These are phyloP conservation scores for Semnopithecus entellus DNA, from an alignment of 2,113 vertebrate species.

Conservation along the genomic window DNA sequence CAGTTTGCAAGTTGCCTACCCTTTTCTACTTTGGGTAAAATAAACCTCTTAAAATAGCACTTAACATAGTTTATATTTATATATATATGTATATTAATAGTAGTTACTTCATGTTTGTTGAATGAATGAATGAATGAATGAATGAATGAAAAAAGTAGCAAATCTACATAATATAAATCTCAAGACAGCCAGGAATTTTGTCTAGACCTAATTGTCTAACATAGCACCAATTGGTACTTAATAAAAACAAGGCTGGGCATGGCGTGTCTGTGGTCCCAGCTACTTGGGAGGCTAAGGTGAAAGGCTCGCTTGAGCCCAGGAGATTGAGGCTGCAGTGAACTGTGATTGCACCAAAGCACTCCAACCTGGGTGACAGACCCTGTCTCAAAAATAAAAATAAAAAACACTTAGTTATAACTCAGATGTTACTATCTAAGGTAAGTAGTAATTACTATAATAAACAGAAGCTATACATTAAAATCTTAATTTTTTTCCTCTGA, in stretches of 20 bases:
- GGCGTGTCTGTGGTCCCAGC: too few relatives aligned
- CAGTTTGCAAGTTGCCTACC: conserved; percentile 12
- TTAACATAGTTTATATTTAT: not conserved
- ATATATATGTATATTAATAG: not conserved
- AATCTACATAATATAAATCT: not conserved
- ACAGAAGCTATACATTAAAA: conserved; percentile 3
- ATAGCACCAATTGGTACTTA: not conserved
- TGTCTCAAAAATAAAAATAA: too few relatives aligned
- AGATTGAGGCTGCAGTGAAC: too few relatives aligned
- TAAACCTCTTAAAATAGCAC: conserved; percentile 44
- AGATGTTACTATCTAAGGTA: not conserved
- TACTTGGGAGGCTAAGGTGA: too few relatives aligned
- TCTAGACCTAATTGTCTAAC: not conserved
- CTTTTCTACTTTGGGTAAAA: not conserved
- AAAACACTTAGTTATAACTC: not conserved
- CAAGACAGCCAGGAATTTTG: conserved; percentile 33
- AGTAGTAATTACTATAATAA: conserved; percentile 26
- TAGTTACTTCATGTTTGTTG: not conserved
- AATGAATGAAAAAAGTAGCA: not conserved
- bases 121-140: not conserved
- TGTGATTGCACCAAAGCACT: too few relatives aligned
- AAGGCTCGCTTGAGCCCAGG: too few relatives aligned
- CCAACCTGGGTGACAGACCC: too few relatives aligned
- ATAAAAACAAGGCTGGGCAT: not conserved
- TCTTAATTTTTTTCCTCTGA: conserved; percentile 41